Percentiles rank a stretch among this genome's conserved stretches.
These are phyloP conservation scores for Phytoseiulus persimilis DNA, from an alignment of 2,888 invertebrate species.

Conservation along the genomic window DNA sequence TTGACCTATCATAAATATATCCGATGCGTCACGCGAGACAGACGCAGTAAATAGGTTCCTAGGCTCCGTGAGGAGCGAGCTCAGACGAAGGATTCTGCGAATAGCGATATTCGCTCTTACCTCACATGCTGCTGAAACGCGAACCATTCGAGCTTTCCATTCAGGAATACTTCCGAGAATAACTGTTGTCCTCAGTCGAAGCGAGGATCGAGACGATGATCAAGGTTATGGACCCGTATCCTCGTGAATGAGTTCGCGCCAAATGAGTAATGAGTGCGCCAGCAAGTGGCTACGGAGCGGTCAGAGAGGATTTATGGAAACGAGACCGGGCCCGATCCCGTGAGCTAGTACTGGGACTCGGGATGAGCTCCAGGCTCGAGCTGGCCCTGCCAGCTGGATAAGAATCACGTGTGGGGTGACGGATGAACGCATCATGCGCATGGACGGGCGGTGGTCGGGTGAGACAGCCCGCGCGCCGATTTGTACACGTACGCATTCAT, in stretches of 20 bases:
- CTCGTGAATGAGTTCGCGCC: background rate
- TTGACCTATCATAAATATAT: background rate
- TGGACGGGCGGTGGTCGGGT: background rate
- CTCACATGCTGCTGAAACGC: too few species aligned
- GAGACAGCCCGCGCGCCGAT: background rate
- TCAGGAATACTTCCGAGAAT: background rate
- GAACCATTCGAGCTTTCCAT: too few species aligned
- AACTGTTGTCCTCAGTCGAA: background rate
- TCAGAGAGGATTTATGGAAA: background rate
- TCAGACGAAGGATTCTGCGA: background rate
- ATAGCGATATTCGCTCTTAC: too few species aligned
- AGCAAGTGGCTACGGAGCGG: background rate
- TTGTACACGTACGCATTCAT: background rate
- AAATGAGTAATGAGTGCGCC: background rate
- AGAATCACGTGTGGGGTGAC: background rate
- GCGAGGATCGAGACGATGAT: background rate
- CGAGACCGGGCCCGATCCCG: background rate
- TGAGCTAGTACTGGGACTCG: background rate
- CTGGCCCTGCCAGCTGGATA: background rate
- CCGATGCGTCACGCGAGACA: background rate
- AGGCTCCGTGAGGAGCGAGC: background rate
- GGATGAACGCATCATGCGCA: background rate
- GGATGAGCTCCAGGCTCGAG: background rate
- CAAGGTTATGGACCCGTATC: background rate
- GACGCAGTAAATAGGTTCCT: background rate